phyloP scores from a whole-genome alignment of 2,797 vertebrate species.

The Characodon lateralis region DNA sequence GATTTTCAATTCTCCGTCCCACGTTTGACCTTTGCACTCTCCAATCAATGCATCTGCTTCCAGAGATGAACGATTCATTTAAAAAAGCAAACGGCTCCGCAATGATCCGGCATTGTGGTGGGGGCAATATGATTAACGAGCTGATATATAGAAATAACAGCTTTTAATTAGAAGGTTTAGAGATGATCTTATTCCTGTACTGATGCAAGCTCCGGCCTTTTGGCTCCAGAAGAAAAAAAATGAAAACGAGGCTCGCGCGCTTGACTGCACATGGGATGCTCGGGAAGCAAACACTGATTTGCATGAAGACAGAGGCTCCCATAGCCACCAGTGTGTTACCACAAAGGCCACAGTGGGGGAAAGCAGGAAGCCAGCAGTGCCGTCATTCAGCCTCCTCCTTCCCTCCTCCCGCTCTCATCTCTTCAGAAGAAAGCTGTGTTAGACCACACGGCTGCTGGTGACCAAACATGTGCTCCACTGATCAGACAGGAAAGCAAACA shows the following conservation, averaged over 20 bases:
- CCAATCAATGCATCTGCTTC: conserved; percentile 59
- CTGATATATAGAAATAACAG: conserved; percentile 46
- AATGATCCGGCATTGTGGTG: conserved; percentile 31
- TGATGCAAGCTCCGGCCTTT: conserved; percentile 40
- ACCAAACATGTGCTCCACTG: conserved; percentile 56
- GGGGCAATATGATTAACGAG: conserved; percentile 26
- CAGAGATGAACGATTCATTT: conserved; percentile 42
- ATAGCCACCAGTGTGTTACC: conserved; percentile 54
- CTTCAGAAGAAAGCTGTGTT: conserved; percentile 40
- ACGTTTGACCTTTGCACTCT: conserved; percentile 65
- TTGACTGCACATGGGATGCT: conserved; percentile 55
- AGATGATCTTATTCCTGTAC: conserved; percentile 23
- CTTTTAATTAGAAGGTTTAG: conserved; percentile 54
- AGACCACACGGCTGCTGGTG: conserved; percentile 58
- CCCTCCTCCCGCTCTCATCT: conserved; percentile 20
- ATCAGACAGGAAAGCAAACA: conserved; percentile 55
- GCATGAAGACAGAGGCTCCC: conserved; percentile 65
- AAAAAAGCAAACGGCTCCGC: conserved; percentile 12
- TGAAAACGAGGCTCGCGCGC: conserved; percentile 15
- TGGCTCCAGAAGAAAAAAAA: conserved; percentile 32
- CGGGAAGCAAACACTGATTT: conserved; percentile 63
- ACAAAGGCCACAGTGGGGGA: conserved; percentile 62
- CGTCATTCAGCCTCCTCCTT: conserved; percentile 34
- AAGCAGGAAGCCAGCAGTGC: conserved; percentile 60
- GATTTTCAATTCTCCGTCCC: conserved; percentile 65